These are phyloP conservation scores for Onychostoma macrolepis DNA, from an alignment of 2,113 vertebrate species.

Conservation along the genomic window DNA sequence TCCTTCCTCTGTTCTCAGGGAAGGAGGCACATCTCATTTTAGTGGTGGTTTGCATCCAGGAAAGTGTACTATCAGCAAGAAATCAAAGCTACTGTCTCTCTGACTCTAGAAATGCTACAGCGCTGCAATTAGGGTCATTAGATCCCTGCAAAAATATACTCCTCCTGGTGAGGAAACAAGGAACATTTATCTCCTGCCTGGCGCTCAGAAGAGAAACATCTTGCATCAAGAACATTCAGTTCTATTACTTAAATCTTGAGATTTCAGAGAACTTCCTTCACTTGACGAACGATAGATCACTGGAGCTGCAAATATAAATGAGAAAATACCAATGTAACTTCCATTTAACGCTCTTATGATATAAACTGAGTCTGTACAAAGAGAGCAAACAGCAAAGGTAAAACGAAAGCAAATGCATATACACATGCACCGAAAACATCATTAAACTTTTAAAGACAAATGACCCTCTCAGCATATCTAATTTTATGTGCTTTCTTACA, in stretches of 20 bases:
- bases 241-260: constrained; percentile 8
- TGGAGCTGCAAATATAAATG: not conserved
- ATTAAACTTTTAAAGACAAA: not conserved
- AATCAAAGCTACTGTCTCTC: constrained; percentile 27
- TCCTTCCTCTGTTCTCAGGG: constrained; percentile 43
- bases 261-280: not conserved
- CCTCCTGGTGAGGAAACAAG: constrained; percentile 59
- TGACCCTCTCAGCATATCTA: not conserved
- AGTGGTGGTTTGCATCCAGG: not conserved
- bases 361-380: not conserved
- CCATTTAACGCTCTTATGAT: not conserved
- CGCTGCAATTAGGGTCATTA: constrained; percentile 68
- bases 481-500: not conserved
- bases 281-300: not conserved
- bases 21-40: not conserved
- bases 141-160: constrained; percentile 67
- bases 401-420: not conserved
- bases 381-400: not conserved
- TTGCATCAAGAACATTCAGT: constrained; percentile 45
- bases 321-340: not conserved
- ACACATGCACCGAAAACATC: not conserved
- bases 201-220: constrained; percentile 36
- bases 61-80: constrained; percentile 14
- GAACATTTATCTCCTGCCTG: constrained; percentile 54
- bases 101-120: constrained; percentile 63